A percentile compares a stretch with the other conserved stretches of the same genome.
phyloP scores from a whole-genome alignment of 2,113 vertebrate species.

The Pedetes capensis region DNA sequence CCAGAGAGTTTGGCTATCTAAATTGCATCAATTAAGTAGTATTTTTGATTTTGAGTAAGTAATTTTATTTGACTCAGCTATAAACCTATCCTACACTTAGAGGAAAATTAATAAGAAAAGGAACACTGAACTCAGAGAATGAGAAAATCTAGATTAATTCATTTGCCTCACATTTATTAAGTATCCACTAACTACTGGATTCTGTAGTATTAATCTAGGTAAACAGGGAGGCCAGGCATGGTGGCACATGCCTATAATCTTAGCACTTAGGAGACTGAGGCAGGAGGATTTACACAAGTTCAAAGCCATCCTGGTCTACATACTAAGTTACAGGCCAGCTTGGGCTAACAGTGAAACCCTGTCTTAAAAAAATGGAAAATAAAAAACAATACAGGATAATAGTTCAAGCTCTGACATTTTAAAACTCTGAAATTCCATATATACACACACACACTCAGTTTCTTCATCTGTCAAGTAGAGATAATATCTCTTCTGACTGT shows the following conservation, averaged over 20 bases:
- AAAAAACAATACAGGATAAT: too few species aligned
- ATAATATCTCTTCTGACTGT: not conserved
- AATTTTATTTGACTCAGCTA: constrained; percentile 41
- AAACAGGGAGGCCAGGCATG: too few species aligned
- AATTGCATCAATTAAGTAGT: not conserved
- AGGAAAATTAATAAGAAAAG: constrained; percentile 32
- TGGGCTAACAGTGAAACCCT: too few species aligned
- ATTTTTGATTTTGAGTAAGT: not conserved
- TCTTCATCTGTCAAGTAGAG: not conserved
- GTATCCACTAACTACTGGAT: not conserved
- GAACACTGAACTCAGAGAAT: not conserved
- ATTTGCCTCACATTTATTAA: constrained; percentile 18
- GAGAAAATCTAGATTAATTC: constrained; percentile 18
- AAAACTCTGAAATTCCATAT: not conserved
- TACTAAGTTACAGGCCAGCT: too few species aligned
- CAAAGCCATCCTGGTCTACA: too few species aligned
- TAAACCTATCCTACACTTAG: not conserved
- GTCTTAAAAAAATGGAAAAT: too few species aligned
- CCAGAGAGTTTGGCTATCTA: not conserved
- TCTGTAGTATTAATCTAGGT: not conserved
- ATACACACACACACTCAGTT: not conserved
- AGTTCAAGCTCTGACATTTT: not conserved
- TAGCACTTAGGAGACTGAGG: too few species aligned
- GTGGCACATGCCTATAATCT: too few species aligned
- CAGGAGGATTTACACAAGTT: too few species aligned